A percentile compares a stretch with the other conserved stretches of the same genome.
Conservation (phyloP, 2,797 vertebrate species). For the Peromyscus eremicus region DNA sequence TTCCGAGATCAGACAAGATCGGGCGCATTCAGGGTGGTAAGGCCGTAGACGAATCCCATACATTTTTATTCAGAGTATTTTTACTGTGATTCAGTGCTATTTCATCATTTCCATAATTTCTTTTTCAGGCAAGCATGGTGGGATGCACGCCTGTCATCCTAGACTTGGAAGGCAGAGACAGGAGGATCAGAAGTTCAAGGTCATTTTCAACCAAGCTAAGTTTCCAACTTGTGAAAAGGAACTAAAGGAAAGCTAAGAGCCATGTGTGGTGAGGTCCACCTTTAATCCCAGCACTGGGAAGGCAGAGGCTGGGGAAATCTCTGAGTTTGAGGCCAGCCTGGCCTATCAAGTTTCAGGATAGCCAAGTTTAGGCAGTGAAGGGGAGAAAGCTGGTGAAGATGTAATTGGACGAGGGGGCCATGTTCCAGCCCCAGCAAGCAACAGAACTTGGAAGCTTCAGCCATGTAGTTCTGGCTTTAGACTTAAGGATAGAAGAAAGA, state of each 20-base stretch:
- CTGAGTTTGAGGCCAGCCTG: not conserved
- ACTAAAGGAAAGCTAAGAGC: too few species aligned
- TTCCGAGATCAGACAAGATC: too few species aligned
- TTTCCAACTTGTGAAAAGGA: too few species aligned
- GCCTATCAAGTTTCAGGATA: not conserved
- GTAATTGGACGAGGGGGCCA: not conserved
- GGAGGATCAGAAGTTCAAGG: not conserved
- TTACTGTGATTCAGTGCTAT: slow-evolving; percentile 18
- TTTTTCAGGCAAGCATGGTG: not conserved
- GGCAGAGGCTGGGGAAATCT: too few species aligned
- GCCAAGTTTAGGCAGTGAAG: not conserved
- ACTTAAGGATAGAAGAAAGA: not conserved
- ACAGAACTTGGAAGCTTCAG: not conserved
- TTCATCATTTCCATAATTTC: slow-evolving; percentile 29
- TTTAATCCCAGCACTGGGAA: too few species aligned
- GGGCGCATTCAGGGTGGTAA: too few species aligned
- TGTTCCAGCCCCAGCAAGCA: not conserved
- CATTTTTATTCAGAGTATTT: slow-evolving; percentile 14
- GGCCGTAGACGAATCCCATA: too few species aligned
- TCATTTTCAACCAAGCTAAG: not conserved
- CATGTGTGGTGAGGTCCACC: too few species aligned
- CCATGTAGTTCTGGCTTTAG: not conserved
- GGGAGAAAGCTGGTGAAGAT: not conserved
- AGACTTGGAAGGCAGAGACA: not conserved
- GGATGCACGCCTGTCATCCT: not conserved